Conservation (phyloP, 2,113 vertebrate species). For the Polypterus bichir region DNA sequence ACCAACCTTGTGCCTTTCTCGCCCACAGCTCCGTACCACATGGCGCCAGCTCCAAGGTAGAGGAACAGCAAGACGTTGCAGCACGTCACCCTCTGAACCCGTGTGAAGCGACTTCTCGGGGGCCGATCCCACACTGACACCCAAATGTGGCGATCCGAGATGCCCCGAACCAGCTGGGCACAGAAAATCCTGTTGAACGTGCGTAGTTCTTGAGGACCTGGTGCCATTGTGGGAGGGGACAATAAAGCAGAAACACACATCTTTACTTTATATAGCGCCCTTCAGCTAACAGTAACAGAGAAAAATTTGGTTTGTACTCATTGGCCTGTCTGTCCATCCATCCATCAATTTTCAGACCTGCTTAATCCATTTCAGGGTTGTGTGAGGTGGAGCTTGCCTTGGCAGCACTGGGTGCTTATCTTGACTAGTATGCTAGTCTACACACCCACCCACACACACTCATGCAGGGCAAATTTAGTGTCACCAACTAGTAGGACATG, state of each 20-base stretch:
- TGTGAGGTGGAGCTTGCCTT: too few species aligned
- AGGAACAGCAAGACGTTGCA: conserved; percentile 45
- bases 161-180: conserved; percentile 50
- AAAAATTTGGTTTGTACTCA: too few species aligned
- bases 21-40: conserved; percentile 55
- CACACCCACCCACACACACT: too few species aligned
- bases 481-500: too few species aligned
- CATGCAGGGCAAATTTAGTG: too few species aligned
- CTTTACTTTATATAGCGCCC: too few species aligned
- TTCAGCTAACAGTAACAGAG: too few species aligned
- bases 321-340: too few species aligned
- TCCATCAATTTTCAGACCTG: too few species aligned
- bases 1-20: conserved; percentile 33
- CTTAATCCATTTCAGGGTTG: too few species aligned
- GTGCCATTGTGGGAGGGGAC: background rate
- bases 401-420: too few species aligned
- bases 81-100: conserved; percentile 55
- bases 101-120: conserved; percentile 46
- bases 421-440: too few species aligned
- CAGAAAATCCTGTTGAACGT: conserved; percentile 41
- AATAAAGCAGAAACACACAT: background rate
- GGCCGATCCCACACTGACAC: conserved; percentile 54
- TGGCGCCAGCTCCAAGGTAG: conserved; percentile 43
- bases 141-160: conserved; percentile 58
- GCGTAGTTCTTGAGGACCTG: conserved; percentile 54